Evolutionary conservation across 2,888 invertebrate genomes (phyloP), one percentile per base, ranked within the genome.

Genomic region (Andricus curvator): DNA sequence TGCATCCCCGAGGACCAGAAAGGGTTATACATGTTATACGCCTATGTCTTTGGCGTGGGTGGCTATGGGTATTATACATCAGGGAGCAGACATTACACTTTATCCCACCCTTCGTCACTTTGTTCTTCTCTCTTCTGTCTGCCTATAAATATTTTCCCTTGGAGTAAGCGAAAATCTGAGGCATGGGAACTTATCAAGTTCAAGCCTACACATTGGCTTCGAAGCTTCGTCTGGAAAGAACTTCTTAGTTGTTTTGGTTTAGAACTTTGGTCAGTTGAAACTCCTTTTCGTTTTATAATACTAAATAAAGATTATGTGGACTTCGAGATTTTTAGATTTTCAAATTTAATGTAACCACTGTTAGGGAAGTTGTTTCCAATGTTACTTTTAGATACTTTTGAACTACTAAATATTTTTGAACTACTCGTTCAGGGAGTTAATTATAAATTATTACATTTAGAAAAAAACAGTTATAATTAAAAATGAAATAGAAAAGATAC

Each of bases 31-130:
- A 56, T 22, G 56, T 56, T n/a, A 68, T 20, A 48, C 20, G 20
- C 33, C 74, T 56, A 29, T n/a, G 17, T 13, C 33, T 51, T 56
- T 56, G 29, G 74, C 51, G 56, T 33, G 56, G 74, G 56, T 74
- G 51, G 56, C 22, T 62, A 17, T 25, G 25, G 5, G 25, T 62
- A 5, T 56, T 48, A 29, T 74, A 51, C 56, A 33, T 13, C 56
- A 56, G 74, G 56, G 56, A n/a, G 56, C 74, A 62, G 74, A 56
- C 74, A 74, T 74, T 74, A n/a, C 56, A 74, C 51, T 74, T 56
- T 74, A 56, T 74, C 29, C 51, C 74, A 56, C 56, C 74, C 74
- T 56, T 74, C 74, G 74, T 74, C 74, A 74, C 29, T 74, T 74
- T 41, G 29, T 33, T 25, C 62, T 25, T 25, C 25, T 62, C 25